Evolutionary conservation across 2,888 invertebrate genomes (phyloP).

Genomic region (Volucella inanis): DNA sequence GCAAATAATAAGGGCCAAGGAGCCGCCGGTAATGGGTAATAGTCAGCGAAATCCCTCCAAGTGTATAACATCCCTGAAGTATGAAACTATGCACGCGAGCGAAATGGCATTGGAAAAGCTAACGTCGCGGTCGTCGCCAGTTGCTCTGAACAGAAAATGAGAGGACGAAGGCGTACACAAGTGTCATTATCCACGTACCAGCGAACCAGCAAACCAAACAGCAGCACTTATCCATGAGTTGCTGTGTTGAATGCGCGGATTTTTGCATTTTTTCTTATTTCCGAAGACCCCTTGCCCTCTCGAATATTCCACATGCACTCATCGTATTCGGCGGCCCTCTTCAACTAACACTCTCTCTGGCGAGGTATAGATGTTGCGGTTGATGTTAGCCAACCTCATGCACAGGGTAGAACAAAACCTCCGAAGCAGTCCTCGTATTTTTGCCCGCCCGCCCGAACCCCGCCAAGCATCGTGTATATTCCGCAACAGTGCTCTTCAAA

Average conservation of each 20-base stretch:
- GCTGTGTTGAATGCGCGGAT: constrained; percentile 53
- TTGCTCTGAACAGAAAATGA: background rate
- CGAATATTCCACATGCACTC: constrained; percentile 38
- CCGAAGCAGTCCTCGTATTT: constrained; percentile 23
- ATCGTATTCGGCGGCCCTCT: constrained; percentile 25
- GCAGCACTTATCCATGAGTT: constrained; percentile 67
- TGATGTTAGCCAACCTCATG: constrained; percentile 63
- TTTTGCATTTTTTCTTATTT: constrained; percentile 17
- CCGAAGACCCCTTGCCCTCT: constrained; percentile 5
- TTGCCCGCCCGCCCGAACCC: constrained; percentile 36
- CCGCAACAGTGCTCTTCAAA: constrained; percentile 52
- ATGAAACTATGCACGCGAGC: constrained; percentile 42
- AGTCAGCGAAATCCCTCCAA: constrained; percentile 7
- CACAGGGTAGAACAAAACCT: constrained; percentile 20
- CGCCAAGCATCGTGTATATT: constrained; percentile 23
- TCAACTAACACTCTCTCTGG: constrained; percentile 33
- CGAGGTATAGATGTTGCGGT: constrained; percentile 49
- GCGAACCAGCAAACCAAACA: constrained; percentile 62
- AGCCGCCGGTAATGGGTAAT: constrained; percentile 8
- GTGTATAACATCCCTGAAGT: constrained; percentile 60
- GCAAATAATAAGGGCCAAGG: constrained; percentile 2
- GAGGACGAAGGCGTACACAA: constrained; percentile 39
- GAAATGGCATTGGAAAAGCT: constrained; percentile 52
- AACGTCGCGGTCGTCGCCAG: background rate
- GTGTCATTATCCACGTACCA: constrained; percentile 72